phyloP scores from a whole-genome alignment of 2,113 vertebrate species.

The Lepisosteus oculatus region DNA sequence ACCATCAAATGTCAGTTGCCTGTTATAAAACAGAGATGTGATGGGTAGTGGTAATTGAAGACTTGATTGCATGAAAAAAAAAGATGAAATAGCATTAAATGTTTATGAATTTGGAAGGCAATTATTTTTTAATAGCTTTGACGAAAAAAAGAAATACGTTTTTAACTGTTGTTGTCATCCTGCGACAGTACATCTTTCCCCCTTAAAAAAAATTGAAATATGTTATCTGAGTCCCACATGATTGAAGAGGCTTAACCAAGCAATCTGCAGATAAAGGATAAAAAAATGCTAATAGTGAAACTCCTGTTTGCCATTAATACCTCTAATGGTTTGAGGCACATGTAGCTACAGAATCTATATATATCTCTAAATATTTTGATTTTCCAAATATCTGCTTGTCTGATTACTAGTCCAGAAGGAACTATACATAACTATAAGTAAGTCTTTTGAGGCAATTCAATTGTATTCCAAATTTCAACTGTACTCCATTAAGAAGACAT shows the following conservation, averaged over 20 bases:
- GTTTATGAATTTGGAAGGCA: constrained; percentile 72
- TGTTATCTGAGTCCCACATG: constrained; percentile 28
- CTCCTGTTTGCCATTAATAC: no score
- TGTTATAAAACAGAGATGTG: constrained; percentile 83
- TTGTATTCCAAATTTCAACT: no score
- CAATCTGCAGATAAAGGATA: no score
- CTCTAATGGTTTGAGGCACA: no score
- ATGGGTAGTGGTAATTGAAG: constrained; percentile 76
- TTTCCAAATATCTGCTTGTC: no score
- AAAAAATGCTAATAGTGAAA: no score
- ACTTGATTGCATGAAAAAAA: constrained; percentile 82
- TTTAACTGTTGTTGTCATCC: constrained; percentile 67
- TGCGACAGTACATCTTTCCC: constrained; percentile 44
- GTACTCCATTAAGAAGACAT: no score
- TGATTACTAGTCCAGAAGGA: no score
- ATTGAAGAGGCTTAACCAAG: background rate
- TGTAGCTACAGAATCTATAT: no score
- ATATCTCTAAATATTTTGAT: no score
- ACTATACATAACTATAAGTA: no score
- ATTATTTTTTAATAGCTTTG: constrained; percentile 70
- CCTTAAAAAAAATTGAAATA: constrained; percentile 55
- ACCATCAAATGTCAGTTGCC: constrained; percentile 95
- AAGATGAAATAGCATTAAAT: constrained; percentile 68
- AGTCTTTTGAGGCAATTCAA: no score
- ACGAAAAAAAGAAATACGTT: constrained; percentile 59